Evolutionary conservation across 2,113 vertebrate species (phyloP).

Genomic region (Pluvianellus socialis): DNA sequence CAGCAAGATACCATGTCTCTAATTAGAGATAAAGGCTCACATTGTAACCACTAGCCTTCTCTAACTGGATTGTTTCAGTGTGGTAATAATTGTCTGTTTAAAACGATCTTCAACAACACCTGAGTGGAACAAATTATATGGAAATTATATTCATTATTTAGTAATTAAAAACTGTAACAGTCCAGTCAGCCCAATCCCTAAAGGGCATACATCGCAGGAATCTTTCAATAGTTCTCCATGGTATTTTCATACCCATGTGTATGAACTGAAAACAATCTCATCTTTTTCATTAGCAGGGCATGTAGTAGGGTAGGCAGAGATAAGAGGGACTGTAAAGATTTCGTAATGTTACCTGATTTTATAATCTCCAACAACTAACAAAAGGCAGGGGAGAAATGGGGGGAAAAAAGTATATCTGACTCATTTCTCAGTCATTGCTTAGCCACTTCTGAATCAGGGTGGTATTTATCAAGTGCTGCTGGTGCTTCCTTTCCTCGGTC

Average conservation of each 20-base stretch:
- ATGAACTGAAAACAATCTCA: not conserved
- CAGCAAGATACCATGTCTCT: not conserved
- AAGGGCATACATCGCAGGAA: not conserved
- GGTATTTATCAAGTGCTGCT: not conserved
- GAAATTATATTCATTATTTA: not conserved
- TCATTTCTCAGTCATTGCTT: not conserved
- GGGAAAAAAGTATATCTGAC: not conserved
- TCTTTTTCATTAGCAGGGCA: not conserved
- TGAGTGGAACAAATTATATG: not conserved
- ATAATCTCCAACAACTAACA: not conserved
- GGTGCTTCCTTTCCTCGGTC: not conserved
- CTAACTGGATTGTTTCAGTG: not conserved
- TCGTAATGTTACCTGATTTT: not conserved
- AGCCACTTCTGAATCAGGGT: not conserved
- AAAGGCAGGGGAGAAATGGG: not conserved
- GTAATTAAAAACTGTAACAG: not conserved
- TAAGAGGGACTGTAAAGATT: not conserved
- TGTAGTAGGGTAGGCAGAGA: not conserved
- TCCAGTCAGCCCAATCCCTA: not conserved
- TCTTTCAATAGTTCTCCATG: not conserved
- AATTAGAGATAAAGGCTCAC: not conserved
- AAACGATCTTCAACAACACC: not conserved
- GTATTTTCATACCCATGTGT: not conserved
- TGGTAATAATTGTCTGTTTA: not conserved
- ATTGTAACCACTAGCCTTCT: not conserved